Conservation (phyloP, 2,888 invertebrate species). For the Limenitis camilla region DNA sequence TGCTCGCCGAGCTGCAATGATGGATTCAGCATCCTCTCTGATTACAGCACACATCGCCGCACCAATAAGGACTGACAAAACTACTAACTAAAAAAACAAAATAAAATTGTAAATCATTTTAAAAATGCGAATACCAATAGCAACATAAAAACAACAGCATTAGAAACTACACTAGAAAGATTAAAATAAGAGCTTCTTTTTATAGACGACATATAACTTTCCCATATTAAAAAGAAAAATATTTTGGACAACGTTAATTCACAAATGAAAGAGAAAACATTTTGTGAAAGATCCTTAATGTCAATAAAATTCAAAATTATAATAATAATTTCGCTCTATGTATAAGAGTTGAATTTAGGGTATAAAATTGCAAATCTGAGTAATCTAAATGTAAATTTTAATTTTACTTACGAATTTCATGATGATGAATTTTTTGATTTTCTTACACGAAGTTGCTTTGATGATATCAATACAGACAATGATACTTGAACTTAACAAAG, state of each 20-base stretch:
- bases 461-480: background rate
- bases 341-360: no score
- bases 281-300: no score
- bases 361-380: no score
- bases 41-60: constrained; percentile 7
- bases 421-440: background rate
- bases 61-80: constrained; percentile 7
- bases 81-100: constrained; percentile 11
- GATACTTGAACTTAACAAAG: no score
- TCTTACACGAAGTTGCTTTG: background rate
- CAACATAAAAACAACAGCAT: no score
- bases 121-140: constrained; percentile 18
- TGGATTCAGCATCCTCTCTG: background rate
- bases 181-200: background rate
- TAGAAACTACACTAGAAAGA: background rate
- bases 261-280: no score
- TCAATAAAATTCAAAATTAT: no score
- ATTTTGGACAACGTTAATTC: no score
- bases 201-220: no score
- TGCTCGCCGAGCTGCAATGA: background rate
- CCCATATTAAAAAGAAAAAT: no score
- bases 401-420: constrained; percentile 10
- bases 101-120: background rate
- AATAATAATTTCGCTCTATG: no score
- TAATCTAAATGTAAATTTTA: background rate